Conservation (phyloP, 2,888 invertebrate genomes). For the Lycocerus yunnanus region DNA sequence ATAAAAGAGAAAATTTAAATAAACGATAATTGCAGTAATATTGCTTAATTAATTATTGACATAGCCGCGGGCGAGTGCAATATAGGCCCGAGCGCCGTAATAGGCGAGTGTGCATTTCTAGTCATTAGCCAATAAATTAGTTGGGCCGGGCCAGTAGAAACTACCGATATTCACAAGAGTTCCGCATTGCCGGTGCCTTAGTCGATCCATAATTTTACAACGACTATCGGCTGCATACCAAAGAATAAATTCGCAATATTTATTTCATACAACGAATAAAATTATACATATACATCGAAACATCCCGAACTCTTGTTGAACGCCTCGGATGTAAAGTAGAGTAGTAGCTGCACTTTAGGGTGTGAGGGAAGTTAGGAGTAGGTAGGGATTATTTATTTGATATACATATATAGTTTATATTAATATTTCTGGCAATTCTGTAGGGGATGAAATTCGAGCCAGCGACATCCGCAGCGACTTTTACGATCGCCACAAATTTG, state of each 20-base stretch:
- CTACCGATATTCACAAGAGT: slow-evolving; percentile 27
- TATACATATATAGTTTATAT: slow-evolving; percentile 54
- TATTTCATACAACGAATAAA: slow-evolving; percentile 22
- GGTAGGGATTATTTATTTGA: slow-evolving; percentile 52
- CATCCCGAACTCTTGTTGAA: slow-evolving; percentile 32
- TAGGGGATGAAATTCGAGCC: slow-evolving; percentile 50
- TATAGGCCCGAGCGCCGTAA: slow-evolving; percentile 50
- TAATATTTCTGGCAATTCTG: slow-evolving; percentile 44
- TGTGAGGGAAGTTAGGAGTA: slow-evolving; percentile 32
- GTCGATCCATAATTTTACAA: slow-evolving; percentile 21
- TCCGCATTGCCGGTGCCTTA: slow-evolving; percentile 29
- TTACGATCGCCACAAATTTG: slow-evolving; percentile 5
- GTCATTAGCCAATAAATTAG: slow-evolving; percentile 50
- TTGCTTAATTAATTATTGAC: slow-evolving; percentile 15
- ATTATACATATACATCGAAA: slow-evolving; percentile 24
- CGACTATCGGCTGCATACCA: slow-evolving; percentile 24
- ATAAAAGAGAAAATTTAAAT: slow-evolving; percentile 16
- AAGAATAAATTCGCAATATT: slow-evolving; percentile 7
- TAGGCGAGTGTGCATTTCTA: slow-evolving; percentile 55
- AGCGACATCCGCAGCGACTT: slow-evolving; percentile 38
- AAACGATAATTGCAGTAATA: slow-evolving; percentile 12
- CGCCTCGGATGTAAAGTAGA: slow-evolving; percentile 24
- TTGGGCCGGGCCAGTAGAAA: slow-evolving; percentile 48
- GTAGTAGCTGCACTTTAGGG: slow-evolving; percentile 32
- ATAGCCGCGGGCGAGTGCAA: slow-evolving; percentile 51